Conservation (phyloP, 64 coral and sea anemone species). For the Montipora sp. region DNA sequence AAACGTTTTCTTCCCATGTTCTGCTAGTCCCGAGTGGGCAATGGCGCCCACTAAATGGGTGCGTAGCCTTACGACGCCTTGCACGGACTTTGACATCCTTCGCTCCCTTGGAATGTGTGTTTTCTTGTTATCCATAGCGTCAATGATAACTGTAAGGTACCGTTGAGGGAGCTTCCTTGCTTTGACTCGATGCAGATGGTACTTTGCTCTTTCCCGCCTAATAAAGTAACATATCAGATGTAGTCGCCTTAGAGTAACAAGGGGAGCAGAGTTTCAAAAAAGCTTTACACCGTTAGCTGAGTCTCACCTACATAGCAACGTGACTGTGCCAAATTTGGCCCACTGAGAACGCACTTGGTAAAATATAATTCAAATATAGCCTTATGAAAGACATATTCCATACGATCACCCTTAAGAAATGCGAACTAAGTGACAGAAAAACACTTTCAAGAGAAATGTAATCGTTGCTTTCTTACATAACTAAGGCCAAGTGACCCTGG, state of each 20-base stretch:
- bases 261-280: neutral
- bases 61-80: neutral
- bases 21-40: neutral
- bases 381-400: too few relatives aligned
- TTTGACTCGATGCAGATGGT: slow-evolving; percentile 22
- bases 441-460: too few relatives aligned
- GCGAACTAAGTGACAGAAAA: too few relatives aligned
- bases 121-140: slow-evolving; percentile 57
- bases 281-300: too few relatives aligned
- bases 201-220: slow-evolving; percentile 21
- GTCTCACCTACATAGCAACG: neutral
- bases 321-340: neutral
- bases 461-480: too few relatives aligned
- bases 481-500: too few relatives aligned
- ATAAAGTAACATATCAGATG: neutral
- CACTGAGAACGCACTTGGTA: too few relatives aligned
- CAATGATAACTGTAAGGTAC: slow-evolving; percentile 30
- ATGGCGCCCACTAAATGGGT: neutral
- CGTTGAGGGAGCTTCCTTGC: neutral
- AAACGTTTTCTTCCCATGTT: neutral
- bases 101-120: neutral
- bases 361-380: too few relatives aligned
- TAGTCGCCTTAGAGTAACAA: too few relatives aligned
- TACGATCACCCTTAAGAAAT: too few relatives aligned
- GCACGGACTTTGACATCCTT: neutral